These are phyloP conservation scores for Spinus pinus DNA, from an alignment of 2,797 vertebrate species.

Conservation along the genomic window DNA sequence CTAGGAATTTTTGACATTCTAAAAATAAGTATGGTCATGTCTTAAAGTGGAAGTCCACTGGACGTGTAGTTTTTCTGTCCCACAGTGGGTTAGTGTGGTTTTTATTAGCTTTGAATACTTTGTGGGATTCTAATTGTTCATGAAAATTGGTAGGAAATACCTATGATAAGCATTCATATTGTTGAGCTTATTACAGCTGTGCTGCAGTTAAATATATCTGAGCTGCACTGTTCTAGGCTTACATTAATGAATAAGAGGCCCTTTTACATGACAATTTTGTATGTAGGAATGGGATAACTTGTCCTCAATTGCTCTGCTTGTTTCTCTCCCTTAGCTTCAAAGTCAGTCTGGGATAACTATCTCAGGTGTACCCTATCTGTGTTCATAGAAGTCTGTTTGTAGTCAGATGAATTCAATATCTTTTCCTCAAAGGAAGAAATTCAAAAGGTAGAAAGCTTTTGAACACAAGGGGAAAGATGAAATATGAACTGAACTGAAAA, in stretches of 20 bases:
- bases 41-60: neutral
- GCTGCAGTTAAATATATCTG: neutral
- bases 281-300: neutral
- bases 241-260: neutral
- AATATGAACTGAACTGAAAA: neutral
- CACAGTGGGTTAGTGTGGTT: neutral
- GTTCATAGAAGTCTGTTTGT: neutral
- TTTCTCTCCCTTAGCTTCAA: slow-evolving; percentile 1
- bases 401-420: neutral
- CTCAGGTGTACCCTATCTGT: neutral
- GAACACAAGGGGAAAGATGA: neutral
- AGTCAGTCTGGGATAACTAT: neutral
- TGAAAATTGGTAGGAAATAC: neutral
- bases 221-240: neutral
- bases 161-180: neutral
- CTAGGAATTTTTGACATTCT: neutral
- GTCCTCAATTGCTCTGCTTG: neutral
- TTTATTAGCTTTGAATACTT: neutral
- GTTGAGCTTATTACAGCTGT: neutral
- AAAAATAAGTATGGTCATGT: neutral
- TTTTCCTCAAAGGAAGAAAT: neutral
- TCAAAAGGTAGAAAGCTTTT: slow-evolving; percentile 27
- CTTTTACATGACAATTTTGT: neutral
- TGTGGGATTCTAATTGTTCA: neutral
- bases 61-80: neutral